Percentiles rank a stretch among this genome's conserved stretches.
Evolutionary conservation across 2,888 invertebrate genomes (phyloP).

Genomic region (Pyrrhosoma nymphula): DNA sequence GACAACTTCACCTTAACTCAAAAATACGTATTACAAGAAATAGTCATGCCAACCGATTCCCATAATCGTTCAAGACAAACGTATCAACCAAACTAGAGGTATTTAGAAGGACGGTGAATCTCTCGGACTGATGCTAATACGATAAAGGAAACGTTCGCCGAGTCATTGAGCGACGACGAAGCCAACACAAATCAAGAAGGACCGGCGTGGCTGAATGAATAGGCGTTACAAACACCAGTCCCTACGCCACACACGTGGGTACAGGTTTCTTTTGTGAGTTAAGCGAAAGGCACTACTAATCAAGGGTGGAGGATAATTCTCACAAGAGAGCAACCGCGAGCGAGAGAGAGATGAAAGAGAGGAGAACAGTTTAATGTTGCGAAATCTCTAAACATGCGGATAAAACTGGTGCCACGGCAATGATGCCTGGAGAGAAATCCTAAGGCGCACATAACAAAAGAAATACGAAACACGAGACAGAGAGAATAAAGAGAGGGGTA

Average conservation of each 20-base stretch:
- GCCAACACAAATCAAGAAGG: background rate
- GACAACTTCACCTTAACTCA: too few relatives aligned
- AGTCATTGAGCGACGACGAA: too few relatives aligned
- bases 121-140: too few relatives aligned
- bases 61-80: too few relatives aligned
- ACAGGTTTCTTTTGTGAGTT: background rate
- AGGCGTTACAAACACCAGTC: background rate
- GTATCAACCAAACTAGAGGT: too few relatives aligned
- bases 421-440: background rate
- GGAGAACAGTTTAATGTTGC: background rate
- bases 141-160: too few relatives aligned
- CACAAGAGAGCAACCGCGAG: background rate
- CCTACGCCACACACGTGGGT: background rate
- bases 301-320: background rate
- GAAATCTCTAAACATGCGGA: background rate
- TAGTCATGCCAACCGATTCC: too few relatives aligned
- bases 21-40: too few relatives aligned
- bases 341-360: background rate
- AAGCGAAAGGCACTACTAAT: background rate
- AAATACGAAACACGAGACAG: background rate
- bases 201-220: background rate
- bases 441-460: background rate
- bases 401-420: background rate
- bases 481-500: background rate
- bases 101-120: too few relatives aligned